Evolutionary conservation across 2,888 invertebrate genomes (phyloP), one percentile per base, ranked within the genome.

Genomic region (Drosophila ustulata): DNA sequence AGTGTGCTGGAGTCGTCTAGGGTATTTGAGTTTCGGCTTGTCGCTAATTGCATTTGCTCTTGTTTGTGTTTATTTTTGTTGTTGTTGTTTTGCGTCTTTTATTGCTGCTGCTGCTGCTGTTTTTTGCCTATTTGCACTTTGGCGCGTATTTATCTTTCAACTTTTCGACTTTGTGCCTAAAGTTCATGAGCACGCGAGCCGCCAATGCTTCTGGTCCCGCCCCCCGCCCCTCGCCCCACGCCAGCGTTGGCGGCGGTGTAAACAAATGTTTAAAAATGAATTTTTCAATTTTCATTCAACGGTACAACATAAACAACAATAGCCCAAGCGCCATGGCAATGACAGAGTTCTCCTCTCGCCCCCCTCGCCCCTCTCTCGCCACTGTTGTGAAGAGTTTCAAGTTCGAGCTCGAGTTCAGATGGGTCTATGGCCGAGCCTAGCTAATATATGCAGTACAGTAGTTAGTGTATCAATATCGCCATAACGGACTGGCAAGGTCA

Each of bases 221-320:
- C 32, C 2, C 37, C 4, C 30, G n/a, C 13, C 1, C 25, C 39
- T 34, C 30, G 25, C 1, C 1, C 9, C 23, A 7, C 28, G 18
- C 4, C 9, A 11, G n/a, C 41, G 5, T 6, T 8, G 11, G 8
- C 18, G 49, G 34, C 43, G 57, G 45, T 70, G 81, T 84, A 81
- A 81, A 75, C 79, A 84, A 82, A 71, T 84, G 84, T 66, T 82
- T 74, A 79, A 75, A 82, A 84, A 81, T 79, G 84, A 77, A 82
- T 81, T 82, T 84, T 77, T 77, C 84, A 81, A 84, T 82, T 75
- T 72, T 66, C 82, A 61, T 66, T 73, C 64, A 55, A 47, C 58
- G 63, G 23, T 47, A 72, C 52, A 41, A 51, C 58, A 73, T 57
- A 59, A 71, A 72, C 34, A 58, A 52, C 61, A 61, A 58, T 28